phyloP scores from a whole-genome alignment of 2,113 vertebrate species.

The Cottus gobio region DNA sequence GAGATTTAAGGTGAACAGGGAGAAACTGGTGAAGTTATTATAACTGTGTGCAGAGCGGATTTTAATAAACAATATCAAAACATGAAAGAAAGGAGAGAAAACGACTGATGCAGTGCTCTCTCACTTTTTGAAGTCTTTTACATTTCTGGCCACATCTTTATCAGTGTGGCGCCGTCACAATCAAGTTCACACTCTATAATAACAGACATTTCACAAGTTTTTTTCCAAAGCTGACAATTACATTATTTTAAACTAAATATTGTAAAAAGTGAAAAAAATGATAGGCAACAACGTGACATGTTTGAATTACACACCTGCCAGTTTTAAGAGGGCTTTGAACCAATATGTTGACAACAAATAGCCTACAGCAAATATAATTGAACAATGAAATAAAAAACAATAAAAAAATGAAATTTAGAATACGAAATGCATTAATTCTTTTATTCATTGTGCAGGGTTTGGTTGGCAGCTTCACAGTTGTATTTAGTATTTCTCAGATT shows the following conservation, averaged over 20 bases:
- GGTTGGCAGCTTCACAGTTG: no score
- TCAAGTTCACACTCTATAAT: background rate
- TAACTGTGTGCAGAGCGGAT: background rate
- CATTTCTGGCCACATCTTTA: background rate
- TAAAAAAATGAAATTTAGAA: background rate
- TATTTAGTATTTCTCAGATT: background rate
- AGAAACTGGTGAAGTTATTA: background rate
- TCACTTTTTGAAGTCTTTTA: background rate
- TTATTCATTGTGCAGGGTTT: background rate
- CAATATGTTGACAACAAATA: background rate
- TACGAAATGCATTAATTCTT: no score
- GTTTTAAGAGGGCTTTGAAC: no score
- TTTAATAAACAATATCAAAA: background rate
- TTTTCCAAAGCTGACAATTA: background rate
- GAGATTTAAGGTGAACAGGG: background rate
- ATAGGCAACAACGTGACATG: no score
- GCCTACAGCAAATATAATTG: background rate
- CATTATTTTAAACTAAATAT: no score
- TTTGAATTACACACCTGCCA: no score
- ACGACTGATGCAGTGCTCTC: background rate
- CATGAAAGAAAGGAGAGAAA: background rate
- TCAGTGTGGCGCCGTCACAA: background rate
- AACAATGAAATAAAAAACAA: background rate
- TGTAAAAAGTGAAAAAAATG: no score
- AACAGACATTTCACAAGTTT: no score